These are phyloP conservation scores for Penelope pileata DNA, from an alignment of 2,113 vertebrate genomes.

Conservation along the genomic window DNA sequence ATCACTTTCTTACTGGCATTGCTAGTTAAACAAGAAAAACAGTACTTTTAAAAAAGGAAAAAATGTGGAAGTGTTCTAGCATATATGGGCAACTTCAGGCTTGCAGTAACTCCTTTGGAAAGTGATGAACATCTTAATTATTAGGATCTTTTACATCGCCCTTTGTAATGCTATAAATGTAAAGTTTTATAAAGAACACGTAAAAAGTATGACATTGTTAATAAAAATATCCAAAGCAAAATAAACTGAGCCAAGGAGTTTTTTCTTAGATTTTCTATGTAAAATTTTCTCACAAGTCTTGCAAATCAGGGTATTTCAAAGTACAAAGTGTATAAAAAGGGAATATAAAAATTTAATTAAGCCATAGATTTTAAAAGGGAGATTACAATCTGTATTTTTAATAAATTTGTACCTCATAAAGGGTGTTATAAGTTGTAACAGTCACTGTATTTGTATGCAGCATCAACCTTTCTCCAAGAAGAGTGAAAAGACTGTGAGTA, in stretches of 20 bases:
- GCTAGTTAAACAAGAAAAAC: not conserved
- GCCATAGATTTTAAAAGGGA: not conserved
- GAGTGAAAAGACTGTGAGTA: constrained; percentile 96
- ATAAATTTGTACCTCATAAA: constrained; percentile 89
- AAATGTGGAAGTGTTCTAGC: not conserved
- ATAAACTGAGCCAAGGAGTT: not conserved
- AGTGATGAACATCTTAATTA: not conserved
- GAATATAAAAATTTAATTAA: not conserved
- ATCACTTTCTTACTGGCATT: not conserved
- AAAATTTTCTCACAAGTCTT: not conserved
- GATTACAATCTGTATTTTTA: not conserved
- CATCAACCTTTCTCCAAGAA: constrained; percentile 94
- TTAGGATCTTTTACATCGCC: not conserved
- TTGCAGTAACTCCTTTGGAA: not conserved
- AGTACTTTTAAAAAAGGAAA: not conserved
- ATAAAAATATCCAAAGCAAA: not conserved
- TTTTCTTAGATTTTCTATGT: not conserved
- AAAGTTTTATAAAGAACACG: not conserved
- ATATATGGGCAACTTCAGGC: not conserved
- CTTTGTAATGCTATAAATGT: not conserved
- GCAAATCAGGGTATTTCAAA: not conserved
- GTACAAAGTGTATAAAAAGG: not conserved
- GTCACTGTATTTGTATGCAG: constrained; percentile 92
- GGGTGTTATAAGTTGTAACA: constrained; percentile 93
- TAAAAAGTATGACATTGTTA: not conserved